phyloP scores from a whole-genome alignment of 1,140 invertebrate species.

The Aethina tumida region DNA sequence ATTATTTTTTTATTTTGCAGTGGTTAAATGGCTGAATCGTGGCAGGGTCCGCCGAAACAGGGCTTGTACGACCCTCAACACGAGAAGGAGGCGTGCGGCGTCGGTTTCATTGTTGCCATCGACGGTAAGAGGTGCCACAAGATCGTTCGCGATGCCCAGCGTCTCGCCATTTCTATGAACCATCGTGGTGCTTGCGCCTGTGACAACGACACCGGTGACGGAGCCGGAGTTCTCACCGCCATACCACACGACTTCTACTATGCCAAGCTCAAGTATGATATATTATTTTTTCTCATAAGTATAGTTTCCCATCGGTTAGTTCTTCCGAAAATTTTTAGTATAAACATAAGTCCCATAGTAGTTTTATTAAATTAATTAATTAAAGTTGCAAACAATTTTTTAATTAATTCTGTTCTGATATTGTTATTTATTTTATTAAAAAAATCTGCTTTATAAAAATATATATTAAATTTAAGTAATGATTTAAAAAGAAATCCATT shows the following conservation, averaged over 20 bases:
- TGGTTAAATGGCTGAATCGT: slow-evolving; percentile 34
- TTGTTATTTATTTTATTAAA: no score
- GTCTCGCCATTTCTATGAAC: slow-evolving; percentile 91
- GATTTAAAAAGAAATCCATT: no score
- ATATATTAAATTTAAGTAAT: no score
- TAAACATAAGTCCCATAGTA: no score
- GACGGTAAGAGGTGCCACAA: slow-evolving; percentile 88
- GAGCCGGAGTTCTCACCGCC: slow-evolving; percentile 90
- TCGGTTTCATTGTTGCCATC: slow-evolving; percentile 97
- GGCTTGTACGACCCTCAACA: slow-evolving; percentile 90
- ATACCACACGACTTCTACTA: slow-evolving; percentile 92
- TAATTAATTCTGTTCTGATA: no score
- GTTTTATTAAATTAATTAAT: no score
- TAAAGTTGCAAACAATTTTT: no score
- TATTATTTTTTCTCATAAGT: no score
- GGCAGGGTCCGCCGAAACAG: slow-evolving; percentile 40
- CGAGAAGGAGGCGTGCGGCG: slow-evolving; percentile 95
- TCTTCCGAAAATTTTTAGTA: no score
- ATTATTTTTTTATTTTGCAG: slow-evolving; percentile 21
- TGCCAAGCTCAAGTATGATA: slow-evolving; percentile 62
- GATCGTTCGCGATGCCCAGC: slow-evolving; percentile 92
- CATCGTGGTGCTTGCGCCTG: slow-evolving; percentile 97
- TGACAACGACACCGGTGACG: slow-evolving; percentile 98
- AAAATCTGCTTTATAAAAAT: no score
- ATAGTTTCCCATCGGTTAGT: no score